Evolutionary conservation across 2,888 invertebrate species (phyloP).

Genomic region (Belgica antarctica): DNA sequence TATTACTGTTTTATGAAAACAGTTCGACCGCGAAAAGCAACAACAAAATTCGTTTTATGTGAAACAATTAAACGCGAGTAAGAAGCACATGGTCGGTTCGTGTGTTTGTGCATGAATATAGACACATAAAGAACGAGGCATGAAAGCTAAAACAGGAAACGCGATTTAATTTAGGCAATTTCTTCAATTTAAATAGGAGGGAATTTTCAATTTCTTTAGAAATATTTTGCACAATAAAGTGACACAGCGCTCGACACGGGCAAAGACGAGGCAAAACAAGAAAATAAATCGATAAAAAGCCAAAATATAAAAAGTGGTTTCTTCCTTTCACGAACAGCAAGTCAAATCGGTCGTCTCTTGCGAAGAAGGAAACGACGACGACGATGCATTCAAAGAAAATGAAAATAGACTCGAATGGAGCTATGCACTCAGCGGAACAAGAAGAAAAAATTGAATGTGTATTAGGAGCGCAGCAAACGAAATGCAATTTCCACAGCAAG

Average conservation of each 20-base stretch:
- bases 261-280: not conserved
- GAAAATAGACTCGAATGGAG: not conserved
- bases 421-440: constrained; percentile 27
- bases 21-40: not conserved
- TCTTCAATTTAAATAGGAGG: constrained; percentile 21
- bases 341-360: no score
- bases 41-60: constrained; percentile 17
- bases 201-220: not conserved
- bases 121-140: not conserved
- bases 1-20: no score
- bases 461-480: constrained; percentile 40
- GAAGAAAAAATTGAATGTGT: constrained; percentile 31
- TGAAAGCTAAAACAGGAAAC: constrained; percentile 7
- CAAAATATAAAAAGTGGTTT: constrained; percentile 5
- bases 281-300: not conserved
- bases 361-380: no score
- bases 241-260: no score
- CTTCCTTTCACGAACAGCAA: constrained; percentile 21
- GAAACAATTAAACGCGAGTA: not conserved
- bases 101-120: not conserved
- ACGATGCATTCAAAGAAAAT: constrained; percentile 4
- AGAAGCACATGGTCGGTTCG: constrained; percentile 1
- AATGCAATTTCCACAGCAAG: constrained; percentile 30
- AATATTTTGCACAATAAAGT: constrained; percentile 7
- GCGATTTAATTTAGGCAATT: constrained; percentile 23